Base-by-base conservation (phyloP, 2,888 invertebrate species). In the Dyspetes luteomarginatus region DNA sequence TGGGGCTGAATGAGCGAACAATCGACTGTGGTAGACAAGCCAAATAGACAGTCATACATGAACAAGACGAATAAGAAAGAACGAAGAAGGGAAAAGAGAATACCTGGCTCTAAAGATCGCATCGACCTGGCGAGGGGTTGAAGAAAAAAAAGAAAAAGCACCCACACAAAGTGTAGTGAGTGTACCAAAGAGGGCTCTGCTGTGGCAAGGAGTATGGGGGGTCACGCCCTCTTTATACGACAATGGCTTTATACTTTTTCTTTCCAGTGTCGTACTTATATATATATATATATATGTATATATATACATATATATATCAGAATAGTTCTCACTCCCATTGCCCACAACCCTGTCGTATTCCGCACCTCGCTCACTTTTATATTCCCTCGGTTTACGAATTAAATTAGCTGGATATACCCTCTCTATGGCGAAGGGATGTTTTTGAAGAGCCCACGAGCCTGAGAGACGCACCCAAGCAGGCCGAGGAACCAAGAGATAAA, bases 341-440 rank as follows among this genome's bases (percentile, higher is more conserved):
- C 55, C 56, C 24, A 15, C 60, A n/a, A 58, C 58, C 67, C 17
- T 56, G 36, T n/a, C 58, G 68, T 67, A 62, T 28, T 71, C 79
- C 62, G 55, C 64, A 62, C 80, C 67, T 74, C 80, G 50, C 75
- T 75, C 72, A 76, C 71, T 83, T 82, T 82, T 82, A 82, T 80
- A 84, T 86, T 86, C 83, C 78, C 74, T 79, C 84, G 87, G 86
- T 88, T 89, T 88, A 88, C 89, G 87, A 89, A 89, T 89, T 87
- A 89, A 89, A 88, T 89, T 89, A 89, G 87, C 85, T 84, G 83
- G 83, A 83, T 84, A 85, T 85, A 83, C 64, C 50, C 71, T 45
- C 15, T 45, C 73, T 60, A 75, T 50, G 52, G 75, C 69, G 65
- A 43, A 58, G 71, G 43, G 26, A 3, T 55, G 67, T 58, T 58